Conservation (phyloP, 2,797 vertebrate genomes). For the Taenioides sp. region DNA sequence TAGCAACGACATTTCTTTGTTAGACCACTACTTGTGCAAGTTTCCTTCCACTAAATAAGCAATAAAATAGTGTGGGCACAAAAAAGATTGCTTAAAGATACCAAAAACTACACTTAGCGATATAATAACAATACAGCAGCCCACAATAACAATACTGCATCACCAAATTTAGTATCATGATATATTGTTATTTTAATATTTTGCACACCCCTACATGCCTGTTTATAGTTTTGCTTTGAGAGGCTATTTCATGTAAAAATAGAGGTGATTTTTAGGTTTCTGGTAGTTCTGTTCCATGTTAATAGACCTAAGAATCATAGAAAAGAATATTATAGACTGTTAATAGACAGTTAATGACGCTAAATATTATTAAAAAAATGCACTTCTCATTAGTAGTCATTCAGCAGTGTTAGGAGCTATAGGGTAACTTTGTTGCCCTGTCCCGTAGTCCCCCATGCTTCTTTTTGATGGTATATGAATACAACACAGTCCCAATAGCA, state of each 20-base stretch:
- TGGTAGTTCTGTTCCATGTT: background rate
- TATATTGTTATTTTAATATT: no score
- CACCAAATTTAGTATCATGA: no score
- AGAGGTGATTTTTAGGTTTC: background rate
- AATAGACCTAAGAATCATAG: background rate
- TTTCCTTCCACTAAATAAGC: no score
- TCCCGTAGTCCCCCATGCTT: no score
- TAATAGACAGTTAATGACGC: background rate
- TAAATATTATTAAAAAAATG: background rate
- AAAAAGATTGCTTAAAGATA: no score
- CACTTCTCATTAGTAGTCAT: background rate
- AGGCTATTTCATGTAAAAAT: background rate
- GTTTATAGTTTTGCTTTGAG: background rate
- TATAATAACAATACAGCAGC: no score
- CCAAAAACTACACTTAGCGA: no score
- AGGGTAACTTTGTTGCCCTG: background rate
- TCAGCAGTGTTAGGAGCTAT: background rate
- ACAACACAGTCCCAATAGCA: background rate
- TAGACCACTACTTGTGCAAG: no score
- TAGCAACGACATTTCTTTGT: no score
- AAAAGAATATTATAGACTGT: background rate
- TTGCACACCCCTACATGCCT: no score
- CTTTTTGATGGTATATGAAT: background rate
- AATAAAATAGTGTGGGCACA: no score
- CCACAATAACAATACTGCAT: no score